A percentile compares a stretch with the other conserved stretches of the same genome.
Evolutionary conservation across 2,888 invertebrate genomes (phyloP).

Genomic region (Dryocosmus kuriphilus): DNA sequence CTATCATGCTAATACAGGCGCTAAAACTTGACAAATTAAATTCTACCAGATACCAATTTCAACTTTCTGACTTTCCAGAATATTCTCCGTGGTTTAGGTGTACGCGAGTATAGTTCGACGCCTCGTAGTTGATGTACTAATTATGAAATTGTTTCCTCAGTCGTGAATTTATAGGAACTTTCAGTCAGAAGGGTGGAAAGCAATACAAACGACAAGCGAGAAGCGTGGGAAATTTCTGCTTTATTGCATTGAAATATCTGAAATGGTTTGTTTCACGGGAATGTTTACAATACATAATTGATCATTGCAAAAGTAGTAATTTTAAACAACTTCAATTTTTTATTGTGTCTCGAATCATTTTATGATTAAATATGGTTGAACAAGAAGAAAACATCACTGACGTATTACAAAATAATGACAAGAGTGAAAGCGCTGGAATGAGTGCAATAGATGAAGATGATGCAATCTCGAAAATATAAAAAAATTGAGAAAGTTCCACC

Average conservation of each 20-base stretch:
- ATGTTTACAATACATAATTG: slow-evolving; percentile 1
- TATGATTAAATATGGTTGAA: too few relatives aligned
- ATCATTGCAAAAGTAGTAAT: too few relatives aligned
- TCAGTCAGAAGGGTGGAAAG: neutral
- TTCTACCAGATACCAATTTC: slow-evolving; percentile 60
- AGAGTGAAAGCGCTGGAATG: too few relatives aligned
- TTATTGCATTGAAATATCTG: neutral
- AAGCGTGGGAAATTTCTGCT: neutral
- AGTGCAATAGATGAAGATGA: too few relatives aligned
- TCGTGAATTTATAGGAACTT: slow-evolving; percentile 44
- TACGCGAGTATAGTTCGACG: slow-evolving; percentile 55
- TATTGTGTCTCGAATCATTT: too few relatives aligned
- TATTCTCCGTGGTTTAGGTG: slow-evolving; percentile 59
- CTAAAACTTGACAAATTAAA: slow-evolving; percentile 64
- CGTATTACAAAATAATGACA: too few relatives aligned
- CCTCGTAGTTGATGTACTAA: slow-evolving; percentile 61
- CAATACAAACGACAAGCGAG: slow-evolving; percentile 4
- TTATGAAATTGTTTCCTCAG: slow-evolving; percentile 59
- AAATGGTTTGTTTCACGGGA: neutral
- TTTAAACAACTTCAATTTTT: too few relatives aligned
- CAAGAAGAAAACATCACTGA: too few relatives aligned
- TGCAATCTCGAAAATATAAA: too few relatives aligned
- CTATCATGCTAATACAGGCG: slow-evolving; percentile 65
- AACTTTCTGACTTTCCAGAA: slow-evolving; percentile 60
- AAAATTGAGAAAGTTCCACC: too few relatives aligned